These are phyloP conservation scores for Luscinia megarhynchos DNA, from an alignment of 2,797 vertebrate genomes.

Conservation along the genomic window DNA sequence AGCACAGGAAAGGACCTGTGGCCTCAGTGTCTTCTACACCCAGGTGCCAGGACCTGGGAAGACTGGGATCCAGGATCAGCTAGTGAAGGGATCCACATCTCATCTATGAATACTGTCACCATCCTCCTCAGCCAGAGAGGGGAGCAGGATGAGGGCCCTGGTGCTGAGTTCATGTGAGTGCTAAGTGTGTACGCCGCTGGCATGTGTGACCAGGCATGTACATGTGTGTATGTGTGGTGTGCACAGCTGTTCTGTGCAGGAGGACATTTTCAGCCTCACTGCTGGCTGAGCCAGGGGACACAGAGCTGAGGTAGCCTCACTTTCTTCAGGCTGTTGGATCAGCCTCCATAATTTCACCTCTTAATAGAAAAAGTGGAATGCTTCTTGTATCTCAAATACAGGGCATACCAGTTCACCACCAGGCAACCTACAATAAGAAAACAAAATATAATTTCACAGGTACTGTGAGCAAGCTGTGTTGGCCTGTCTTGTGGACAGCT, in stretches of 20 bases:
- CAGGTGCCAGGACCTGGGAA: not conserved
- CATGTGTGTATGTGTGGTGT: rapidly evolving
- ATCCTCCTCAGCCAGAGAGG: not conserved
- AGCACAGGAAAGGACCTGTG: not conserved
- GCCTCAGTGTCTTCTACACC: not conserved
- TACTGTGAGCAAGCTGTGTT: not conserved
- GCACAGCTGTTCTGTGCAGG: not conserved
- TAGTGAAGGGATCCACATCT: not conserved
- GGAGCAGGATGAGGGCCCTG: not conserved
- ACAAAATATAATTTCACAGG: not conserved
- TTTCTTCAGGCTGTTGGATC: not conserved
- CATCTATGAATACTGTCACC: not conserved
- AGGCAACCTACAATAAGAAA: not conserved
- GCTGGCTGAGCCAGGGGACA: not conserved
- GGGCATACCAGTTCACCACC: too few relatives aligned
- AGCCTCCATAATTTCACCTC: not conserved
- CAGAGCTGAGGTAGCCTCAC: not conserved
- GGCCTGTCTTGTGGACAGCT: not conserved
- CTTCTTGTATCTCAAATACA: not conserved
- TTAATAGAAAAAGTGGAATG: not conserved
- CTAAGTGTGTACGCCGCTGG: not conserved
- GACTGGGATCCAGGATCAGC: not conserved
- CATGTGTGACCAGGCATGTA: rapidly evolving
- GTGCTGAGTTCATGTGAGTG: not conserved
- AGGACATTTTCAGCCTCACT: not conserved